Evolutionary conservation across 2,797 vertebrate genomes (phyloP).

Genomic region (Premnoplex brunnescens): DNA sequence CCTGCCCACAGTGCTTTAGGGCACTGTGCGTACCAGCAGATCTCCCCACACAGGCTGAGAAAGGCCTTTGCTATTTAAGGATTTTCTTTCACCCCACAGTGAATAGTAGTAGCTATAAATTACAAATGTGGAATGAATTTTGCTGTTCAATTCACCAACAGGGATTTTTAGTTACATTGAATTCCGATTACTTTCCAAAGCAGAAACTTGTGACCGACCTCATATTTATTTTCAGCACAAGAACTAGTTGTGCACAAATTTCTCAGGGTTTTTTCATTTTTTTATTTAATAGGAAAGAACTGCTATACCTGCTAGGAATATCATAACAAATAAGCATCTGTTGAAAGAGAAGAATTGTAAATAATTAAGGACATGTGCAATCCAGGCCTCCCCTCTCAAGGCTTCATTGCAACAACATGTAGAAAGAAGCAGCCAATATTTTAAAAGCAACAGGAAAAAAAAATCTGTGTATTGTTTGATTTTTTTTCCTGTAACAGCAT

Average conservation of each 20-base stretch:
- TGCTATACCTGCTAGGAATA: neutral
- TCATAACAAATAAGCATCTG: constrained; percentile 13
- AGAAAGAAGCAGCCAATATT: constrained; percentile 35
- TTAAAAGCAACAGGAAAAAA: constrained; percentile 24
- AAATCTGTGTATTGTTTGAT: neutral
- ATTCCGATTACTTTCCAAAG: neutral
- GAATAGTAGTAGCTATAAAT: neutral
- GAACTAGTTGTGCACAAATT: neutral
- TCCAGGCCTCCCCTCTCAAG: neutral
- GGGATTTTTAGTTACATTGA: neutral
- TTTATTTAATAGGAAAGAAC: neutral
- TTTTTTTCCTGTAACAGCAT: neutral
- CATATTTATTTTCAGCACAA: neutral
- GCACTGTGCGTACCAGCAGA: fast-evolving
- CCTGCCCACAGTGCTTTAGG: neutral
- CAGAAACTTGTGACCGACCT: neutral
- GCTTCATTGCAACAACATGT: constrained; percentile 54
- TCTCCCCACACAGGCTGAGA: neutral
- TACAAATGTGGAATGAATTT: neutral
- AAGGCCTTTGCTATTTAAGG: neutral
- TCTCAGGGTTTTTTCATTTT: fast-evolving
- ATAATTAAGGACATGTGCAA: constrained; percentile 33
- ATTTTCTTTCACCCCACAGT: neutral
- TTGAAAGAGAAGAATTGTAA: neutral
- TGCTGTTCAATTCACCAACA: neutral